Evolutionary conservation across 2,113 vertebrate genomes (phyloP), one percentile per base, ranked within the genome.

Genomic region (Hyaena hyaena): DNA sequence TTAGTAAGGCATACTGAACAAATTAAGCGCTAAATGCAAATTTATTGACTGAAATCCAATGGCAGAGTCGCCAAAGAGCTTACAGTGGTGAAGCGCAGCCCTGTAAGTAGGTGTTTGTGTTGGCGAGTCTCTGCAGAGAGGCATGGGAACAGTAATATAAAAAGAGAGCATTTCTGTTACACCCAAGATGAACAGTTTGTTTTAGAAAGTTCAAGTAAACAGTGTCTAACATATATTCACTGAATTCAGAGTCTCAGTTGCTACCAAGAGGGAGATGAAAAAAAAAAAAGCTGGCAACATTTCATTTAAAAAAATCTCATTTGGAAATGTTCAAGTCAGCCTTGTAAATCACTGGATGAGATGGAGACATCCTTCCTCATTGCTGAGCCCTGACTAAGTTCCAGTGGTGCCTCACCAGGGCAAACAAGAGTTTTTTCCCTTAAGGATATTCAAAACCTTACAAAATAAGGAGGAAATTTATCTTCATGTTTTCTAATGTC

Each of bases 1-100:
- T 99, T 98, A 98, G 98, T 98, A 98, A 98, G 95, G 98, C 98
- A 99, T 98, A 98, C 98, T 99, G 99, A 99, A 99, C 98, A 99
- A 99, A 99, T 99, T 99, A 99, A 98, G 98, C 95, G 83, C 98
- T 98, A 98, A 99, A 99, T 98, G 98, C 98, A 98, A 99, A 99
- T 99, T 98, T 99, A 99, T 99, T 95, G 0, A 99, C 98, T 99
- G 98, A 98, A 99, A 98, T 98, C 71, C 95, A 94, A 95, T 65
- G 97, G 90, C 90, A 82, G 97, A 95, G 88, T 98, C 98, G 97
- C 98, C 98, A 98, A 98, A 97, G 98, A 98, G 97, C 65, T 97
- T 96, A 98, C 82, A 95, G 90, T 97, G 97, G 98, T 97, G 96
- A 97, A 98, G 98, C 84, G 96, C 97, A 98, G 99, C 97, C 96